Evolutionary conservation across 2,888 invertebrate genomes (phyloP), one percentile per base, ranked within the genome.

Genomic region (Argyresthia albistria): DNA sequence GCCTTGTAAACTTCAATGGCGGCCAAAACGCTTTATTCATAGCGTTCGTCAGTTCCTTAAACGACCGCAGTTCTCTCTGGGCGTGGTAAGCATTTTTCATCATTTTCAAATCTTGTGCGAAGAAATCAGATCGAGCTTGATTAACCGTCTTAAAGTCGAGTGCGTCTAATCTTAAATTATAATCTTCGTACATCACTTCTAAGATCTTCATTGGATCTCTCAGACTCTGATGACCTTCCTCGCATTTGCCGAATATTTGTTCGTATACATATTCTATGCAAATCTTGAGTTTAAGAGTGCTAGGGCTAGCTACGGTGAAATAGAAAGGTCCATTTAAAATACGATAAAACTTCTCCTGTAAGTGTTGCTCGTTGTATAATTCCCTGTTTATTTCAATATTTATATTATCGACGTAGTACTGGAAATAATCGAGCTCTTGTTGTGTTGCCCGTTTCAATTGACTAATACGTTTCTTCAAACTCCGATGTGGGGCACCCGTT

Each of bases 211-310:
- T 81, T 14, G 86, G 84, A 58, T 86, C 87, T 49, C 73, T 70
- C 51, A 87, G 58, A 59, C 65, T 76, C 58, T 76, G 70, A 61
- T 87, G 87, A 2, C 83, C 86, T 63, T 87, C 87, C 60, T 87
- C 86, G 60, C 82, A 81, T 59, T 84, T 84, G 0, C 87, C 86
- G 58, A 82, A 77, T 43, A 87, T 63, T 69, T 84, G 74, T 65
- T 86, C 83, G 55, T 86, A 87, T 16, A 87, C 87, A 56, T 77
- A 87, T 64, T 87, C 87, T 39, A 87, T 74, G 60, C 87, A 87
- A 55, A 86, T 84, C 69, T 79, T 80, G 43, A 87, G 60, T 60
- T 83, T 84, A 36, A 87, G 64, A 14, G 76, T 80, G 53, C 58
- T 63, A 4, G 77, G 81, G 62, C 80, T 81, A 1, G 87, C 84